A percentile compares a stretch with the other conserved stretches of the same genome.
Evolutionary conservation across 1,140 invertebrate species (phyloP).

Genomic region (Listronotus oregonensis): DNA sequence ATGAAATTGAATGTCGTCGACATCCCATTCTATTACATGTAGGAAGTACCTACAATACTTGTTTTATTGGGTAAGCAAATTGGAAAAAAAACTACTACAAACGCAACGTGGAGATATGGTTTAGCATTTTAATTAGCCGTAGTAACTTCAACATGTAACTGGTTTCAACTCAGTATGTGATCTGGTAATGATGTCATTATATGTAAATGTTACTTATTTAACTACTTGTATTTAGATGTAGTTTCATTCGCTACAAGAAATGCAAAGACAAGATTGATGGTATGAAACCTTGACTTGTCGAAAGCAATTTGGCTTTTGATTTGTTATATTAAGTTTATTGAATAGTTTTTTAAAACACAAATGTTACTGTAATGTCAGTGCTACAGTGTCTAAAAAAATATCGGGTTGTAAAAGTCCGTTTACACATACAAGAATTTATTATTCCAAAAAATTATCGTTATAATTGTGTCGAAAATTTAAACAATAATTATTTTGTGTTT

Average conservation of each 20-base stretch:
- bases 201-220: conserved; percentile 33
- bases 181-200: conserved; percentile 34
- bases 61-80: conserved; percentile 20
- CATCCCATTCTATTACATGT: too few species aligned
- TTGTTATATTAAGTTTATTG: neutral
- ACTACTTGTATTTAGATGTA: conserved; percentile 25
- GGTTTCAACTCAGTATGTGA: conserved; percentile 26
- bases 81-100: conserved; percentile 18
- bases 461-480: too few species aligned
- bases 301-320: conserved; percentile 8
- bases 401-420: too few species aligned
- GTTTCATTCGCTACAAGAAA: conserved; percentile 13
- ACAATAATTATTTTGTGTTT: too few species aligned
- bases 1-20: too few species aligned
- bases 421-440: too few species aligned
- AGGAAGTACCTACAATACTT: neutral
- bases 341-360: too few species aligned
- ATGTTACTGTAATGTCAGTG: too few species aligned
- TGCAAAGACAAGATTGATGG: conserved; percentile 3
- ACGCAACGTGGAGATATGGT: conserved; percentile 27
- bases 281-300: neutral
- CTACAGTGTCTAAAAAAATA: too few species aligned
- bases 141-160: conserved; percentile 17
- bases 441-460: too few species aligned
- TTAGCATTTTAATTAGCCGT: conserved; percentile 29